Evolutionary conservation across 92 coral and sea anemone genomes (phyloP), one percentile per base, ranked within the genome.

Genomic region (Isaurus tuberculatus): DNA sequence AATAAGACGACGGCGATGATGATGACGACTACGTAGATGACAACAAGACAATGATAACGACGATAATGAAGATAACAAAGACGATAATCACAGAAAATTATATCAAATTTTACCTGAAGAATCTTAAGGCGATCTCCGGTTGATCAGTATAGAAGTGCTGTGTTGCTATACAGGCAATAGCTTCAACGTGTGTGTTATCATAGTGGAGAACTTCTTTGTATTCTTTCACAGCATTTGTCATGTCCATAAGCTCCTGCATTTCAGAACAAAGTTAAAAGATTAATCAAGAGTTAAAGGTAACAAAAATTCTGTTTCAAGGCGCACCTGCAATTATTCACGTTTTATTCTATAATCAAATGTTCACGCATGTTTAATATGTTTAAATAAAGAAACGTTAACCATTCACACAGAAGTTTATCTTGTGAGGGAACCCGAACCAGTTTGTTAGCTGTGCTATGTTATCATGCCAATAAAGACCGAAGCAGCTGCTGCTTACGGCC

Each of bases 131-230:
- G 9, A 95, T 94, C 84, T 95, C 98, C 16, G 98, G 98, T 85
- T 95, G 98, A 68, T 95, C 98, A 10, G 98, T 95, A 87, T 95
- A 95, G 91, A 95, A 95, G 75, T 95, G 98, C 71, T 95, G 94
- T 15, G 98, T 95, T 14, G 98, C 98, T 17, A 95, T 94, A 67
- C 98, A 95, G 19, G 98, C 98, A 81, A 95, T 95, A 69, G 98
- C 98, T 66, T 95, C 98, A 26, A 95, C 98, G 79, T 95, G 91
- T 14, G 98, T 95, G 77, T 92, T 95, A 63, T 95, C 98, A 65
- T 80, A 94, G 68, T 91, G 95, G 8, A 95, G 93, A 11, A 95
- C 98, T 16, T 94, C 96, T 72, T 92, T 95, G 73, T 95, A 95
- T 42, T 88, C 73, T 57, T 95, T 91, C 11, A 95, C 96, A 0